These are phyloP conservation scores for Lordiphosa clarofinis DNA, from an alignment of 1,140 invertebrate species.

Conservation along the genomic window DNA sequence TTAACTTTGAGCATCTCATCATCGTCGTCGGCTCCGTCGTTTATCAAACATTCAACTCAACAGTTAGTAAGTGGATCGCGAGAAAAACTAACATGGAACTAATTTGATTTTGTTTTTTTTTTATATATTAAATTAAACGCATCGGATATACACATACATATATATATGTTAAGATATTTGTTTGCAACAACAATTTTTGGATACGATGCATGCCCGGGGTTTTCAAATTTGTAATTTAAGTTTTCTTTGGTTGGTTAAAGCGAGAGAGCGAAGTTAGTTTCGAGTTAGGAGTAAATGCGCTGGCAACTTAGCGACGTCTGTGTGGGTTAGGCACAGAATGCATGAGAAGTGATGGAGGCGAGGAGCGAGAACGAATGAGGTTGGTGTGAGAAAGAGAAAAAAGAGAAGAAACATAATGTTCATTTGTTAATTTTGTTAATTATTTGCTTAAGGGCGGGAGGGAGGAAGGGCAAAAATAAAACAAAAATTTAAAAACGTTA, in stretches of 20 bases:
- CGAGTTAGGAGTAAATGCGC: slow-evolving; percentile 50
- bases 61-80: too few species aligned
- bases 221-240: slow-evolving; percentile 13
- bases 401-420: slow-evolving; percentile 40
- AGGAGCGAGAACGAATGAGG: slow-evolving; percentile 2
- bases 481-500: too few species aligned
- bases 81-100: too few species aligned
- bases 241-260: slow-evolving; percentile 42
- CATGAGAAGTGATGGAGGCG: neutral
- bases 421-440: slow-evolving; percentile 32
- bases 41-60: neutral
- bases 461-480: too few species aligned
- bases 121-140: too few species aligned
- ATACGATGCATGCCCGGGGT: slow-evolving; percentile 5
- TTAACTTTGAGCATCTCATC: neutral
- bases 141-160: slow-evolving; percentile 31
- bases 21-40: neutral
- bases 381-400: slow-evolving; percentile 49
- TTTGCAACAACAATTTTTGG: neutral
- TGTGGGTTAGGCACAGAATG: slow-evolving; percentile 3
- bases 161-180: slow-evolving; percentile 1
- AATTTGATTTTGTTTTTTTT: too few species aligned
- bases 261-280: slow-evolving; percentile 37
- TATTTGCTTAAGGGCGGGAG: slow-evolving; percentile 4
- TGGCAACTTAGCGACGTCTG: slow-evolving; percentile 67